These are phyloP conservation scores for Microtus montanus DNA, from an alignment of 2,113 vertebrate species.

Conservation along the genomic window DNA sequence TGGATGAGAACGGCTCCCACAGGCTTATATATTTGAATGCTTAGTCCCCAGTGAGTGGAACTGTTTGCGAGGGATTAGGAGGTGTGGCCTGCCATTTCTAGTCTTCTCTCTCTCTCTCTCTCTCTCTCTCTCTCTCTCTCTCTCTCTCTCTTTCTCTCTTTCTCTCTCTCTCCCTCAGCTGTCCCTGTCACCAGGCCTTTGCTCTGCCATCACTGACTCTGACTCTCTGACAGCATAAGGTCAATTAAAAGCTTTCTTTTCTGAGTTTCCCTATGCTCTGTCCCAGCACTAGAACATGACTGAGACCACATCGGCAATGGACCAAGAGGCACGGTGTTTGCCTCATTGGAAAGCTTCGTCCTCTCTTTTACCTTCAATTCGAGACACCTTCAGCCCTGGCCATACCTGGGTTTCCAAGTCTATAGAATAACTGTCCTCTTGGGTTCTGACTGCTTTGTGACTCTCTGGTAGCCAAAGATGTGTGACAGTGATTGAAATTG, in stretches of 20 bases:
- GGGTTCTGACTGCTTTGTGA: conserved; percentile 29
- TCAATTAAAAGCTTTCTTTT: background rate
- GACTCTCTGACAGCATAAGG: background rate
- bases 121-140: background rate
- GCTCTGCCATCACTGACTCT: background rate
- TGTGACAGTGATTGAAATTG: conserved; percentile 48
- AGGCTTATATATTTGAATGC: background rate
- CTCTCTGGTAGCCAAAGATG: conserved; percentile 29
- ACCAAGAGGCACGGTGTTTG: background rate
- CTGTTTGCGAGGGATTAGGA: background rate
- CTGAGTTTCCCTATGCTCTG: background rate
- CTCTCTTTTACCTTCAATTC: background rate
- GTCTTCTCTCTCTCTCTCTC: no score
- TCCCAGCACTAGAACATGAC: background rate
- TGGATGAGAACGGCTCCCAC: background rate
- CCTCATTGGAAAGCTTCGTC: background rate
- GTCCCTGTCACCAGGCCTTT: background rate
- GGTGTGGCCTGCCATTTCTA: background rate
- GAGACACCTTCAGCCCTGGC: conserved; percentile 24
- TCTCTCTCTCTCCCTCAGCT: background rate
- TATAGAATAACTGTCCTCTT: background rate
- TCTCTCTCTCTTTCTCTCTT: no score
- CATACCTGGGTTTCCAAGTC: background rate
- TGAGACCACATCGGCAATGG: background rate
- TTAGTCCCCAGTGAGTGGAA: background rate